These are phyloP conservation scores for Scolopax bukidnonensis DNA, from an alignment of 2,797 vertebrate genomes.

Conservation along the genomic window DNA sequence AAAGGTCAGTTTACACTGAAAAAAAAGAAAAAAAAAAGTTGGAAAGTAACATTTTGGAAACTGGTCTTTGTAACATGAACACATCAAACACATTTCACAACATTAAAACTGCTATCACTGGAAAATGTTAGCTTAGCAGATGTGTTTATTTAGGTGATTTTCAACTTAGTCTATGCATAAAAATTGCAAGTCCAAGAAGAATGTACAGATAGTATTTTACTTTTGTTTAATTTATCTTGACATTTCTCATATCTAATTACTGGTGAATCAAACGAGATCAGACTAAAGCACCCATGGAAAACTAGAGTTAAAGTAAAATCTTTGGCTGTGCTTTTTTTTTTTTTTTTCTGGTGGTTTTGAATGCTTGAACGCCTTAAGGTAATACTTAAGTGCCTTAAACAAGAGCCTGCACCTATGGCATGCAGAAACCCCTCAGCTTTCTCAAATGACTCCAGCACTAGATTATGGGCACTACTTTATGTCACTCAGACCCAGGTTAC, in stretches of 20 bases:
- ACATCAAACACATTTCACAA: slow-evolving; percentile 59
- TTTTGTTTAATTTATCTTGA: slow-evolving; percentile 20
- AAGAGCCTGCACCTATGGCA: not conserved
- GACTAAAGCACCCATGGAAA: not conserved
- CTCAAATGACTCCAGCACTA: not conserved
- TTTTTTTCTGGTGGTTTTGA: not conserved
- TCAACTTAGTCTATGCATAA: slow-evolving; percentile 9
- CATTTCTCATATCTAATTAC: not conserved
- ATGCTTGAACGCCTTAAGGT: not conserved
- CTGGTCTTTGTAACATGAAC: slow-evolving; percentile 60
- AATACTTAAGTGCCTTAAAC: not conserved
- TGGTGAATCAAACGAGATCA: not conserved
- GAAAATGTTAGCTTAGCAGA: slow-evolving; percentile 58
- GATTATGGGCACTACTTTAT: not conserved
- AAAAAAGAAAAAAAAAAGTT: not conserved
- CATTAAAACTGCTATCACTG: slow-evolving; percentile 34
- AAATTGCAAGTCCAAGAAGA: not conserved
- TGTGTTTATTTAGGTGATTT: slow-evolving; percentile 66
- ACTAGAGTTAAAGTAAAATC: not conserved
- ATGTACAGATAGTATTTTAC: not conserved
- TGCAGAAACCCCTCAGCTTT: not conserved
- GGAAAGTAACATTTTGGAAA: slow-evolving; percentile 37
- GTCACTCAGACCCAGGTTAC: not conserved
- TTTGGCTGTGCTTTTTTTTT: not conserved
- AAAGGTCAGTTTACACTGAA: slow-evolving; percentile 39